Base-by-base conservation (phyloP, 2,888 invertebrate species). In the Thecocarcelia acutangulata region DNA sequence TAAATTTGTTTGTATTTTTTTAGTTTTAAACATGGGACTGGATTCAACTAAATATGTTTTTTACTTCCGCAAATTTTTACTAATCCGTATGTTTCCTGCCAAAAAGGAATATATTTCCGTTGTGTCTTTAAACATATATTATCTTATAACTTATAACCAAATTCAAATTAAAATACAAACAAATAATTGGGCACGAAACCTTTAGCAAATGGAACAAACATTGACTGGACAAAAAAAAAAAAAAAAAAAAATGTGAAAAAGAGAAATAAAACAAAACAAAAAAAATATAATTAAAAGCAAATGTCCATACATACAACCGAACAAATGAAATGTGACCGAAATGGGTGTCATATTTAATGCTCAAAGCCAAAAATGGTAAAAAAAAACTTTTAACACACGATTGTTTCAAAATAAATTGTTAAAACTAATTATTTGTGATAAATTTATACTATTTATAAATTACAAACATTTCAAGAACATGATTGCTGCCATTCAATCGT, bases 291-390 rank as follows among this genome's bases (percentile, higher is more conserved):
- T n/a, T n/a, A n/a, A n/a, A n/a, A n/a, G n/a, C n/a, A n/a, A n/a
- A n/a, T n/a, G n/a, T n/a, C n/a, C 24, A 24, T 24, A 5, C 24
- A 24, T 37, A 46, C 54, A 11, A 19, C 33, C 61, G 42, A 63
- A 17, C 17, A 48, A 58, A 77, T 56, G 69, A 73, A 74, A 59
- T 74, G n/a, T n/a, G n/a, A 74, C 77, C 74, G 73, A 69, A 58
- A 77, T 82, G 77, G 82, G 82, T 82, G 82, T 82, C 82, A 82
- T 70, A 59, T 78, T 37, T 28, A 64, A 74, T 61, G 33, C 28
- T 19, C 61, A 68, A 54, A 77, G 40, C 21, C 24, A 63, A 52
- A 50, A 33, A n/a, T n/a, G n/a, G 40, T 33, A 19, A 5, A 33
- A 33, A 9, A 52, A 44, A 56, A 4, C 6, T 24, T 21, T n/a